Percentiles rank a stretch among this genome's conserved stretches.
Conservation (phyloP, 2,113 vertebrate genomes). For the Anhinga rufa region DNA sequence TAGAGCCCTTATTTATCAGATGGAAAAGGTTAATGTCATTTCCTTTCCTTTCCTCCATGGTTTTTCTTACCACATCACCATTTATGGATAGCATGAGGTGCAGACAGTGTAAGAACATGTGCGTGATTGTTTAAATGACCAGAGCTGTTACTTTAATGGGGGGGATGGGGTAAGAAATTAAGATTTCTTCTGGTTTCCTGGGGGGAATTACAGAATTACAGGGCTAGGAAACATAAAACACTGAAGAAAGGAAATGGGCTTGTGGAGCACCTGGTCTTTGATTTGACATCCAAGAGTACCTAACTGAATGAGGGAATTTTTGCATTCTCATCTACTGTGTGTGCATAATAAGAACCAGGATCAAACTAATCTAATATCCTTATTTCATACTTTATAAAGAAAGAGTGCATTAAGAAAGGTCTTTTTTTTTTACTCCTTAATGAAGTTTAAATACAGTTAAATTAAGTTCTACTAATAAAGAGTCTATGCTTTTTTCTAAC, state of each 20-base stretch:
- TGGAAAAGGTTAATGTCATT: slow-evolving; percentile 64
- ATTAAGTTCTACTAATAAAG: slow-evolving; percentile 41
- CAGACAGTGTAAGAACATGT: slow-evolving; percentile 54
- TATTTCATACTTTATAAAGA: slow-evolving; percentile 34
- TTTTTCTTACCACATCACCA: slow-evolving; percentile 41
- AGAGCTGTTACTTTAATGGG: slow-evolving; percentile 8
- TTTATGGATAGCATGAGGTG: slow-evolving; percentile 51
- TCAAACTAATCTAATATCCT: slow-evolving; percentile 43
- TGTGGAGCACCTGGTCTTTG: slow-evolving; percentile 60
- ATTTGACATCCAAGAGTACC: slow-evolving; percentile 38
- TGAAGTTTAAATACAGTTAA: slow-evolving; percentile 43
- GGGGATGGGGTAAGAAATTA: slow-evolving; percentile 18
- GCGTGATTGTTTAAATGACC: slow-evolving; percentile 34
- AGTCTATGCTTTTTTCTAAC: neutral
- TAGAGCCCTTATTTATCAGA: slow-evolving; percentile 63
- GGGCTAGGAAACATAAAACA: slow-evolving; percentile 62
- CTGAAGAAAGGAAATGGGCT: slow-evolving; percentile 49
- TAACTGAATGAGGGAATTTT: neutral
- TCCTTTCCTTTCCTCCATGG: slow-evolving; percentile 45
- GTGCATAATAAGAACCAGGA: slow-evolving; percentile 26
- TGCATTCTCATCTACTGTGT: slow-evolving; percentile 24
- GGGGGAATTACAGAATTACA: slow-evolving; percentile 57
- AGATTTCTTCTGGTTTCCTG: slow-evolving; percentile 51
- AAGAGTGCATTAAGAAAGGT: slow-evolving; percentile 4
- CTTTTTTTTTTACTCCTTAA: neutral